Evolutionary conservation across 2,888 invertebrate genomes (phyloP).

Genomic region (Incurvaria masculella): DNA sequence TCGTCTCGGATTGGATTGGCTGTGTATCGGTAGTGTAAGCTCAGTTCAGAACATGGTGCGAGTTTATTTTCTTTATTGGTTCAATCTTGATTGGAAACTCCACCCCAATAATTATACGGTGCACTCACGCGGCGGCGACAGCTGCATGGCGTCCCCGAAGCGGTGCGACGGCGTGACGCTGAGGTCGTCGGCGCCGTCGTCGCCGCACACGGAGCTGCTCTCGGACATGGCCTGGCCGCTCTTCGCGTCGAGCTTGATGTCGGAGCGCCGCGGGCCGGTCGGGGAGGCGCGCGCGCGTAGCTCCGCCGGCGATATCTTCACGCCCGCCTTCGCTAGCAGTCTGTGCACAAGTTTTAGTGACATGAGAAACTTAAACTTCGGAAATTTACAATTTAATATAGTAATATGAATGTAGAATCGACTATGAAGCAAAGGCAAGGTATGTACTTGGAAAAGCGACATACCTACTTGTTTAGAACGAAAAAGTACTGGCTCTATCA

Average conservation of each 20-base stretch:
- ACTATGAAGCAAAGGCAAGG: no score
- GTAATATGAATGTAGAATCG: no score
- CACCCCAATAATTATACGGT: no score
- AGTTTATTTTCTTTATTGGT: no score
- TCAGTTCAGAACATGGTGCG: no score
- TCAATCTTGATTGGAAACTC: no score
- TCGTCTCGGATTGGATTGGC: no score
- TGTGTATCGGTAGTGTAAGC: no score
- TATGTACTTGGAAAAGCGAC: no score
- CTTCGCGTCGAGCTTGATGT: conserved; percentile 77
- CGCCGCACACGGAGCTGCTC: conserved; percentile 71
- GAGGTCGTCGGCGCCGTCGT: conserved; percentile 81
- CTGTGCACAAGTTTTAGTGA: conserved; percentile 38
- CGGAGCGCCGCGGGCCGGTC: conserved; percentile 74
- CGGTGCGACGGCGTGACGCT: conserved; percentile 60
- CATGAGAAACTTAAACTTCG: not conserved
- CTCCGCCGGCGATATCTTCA: conserved; percentile 82
- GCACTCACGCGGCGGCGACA: conserved; percentile 60
- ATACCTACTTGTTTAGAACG: no score
- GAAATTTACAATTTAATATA: no score
- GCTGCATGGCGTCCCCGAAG: conserved; percentile 49
- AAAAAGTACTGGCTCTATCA: no score
- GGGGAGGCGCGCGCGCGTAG: conserved; percentile 81
- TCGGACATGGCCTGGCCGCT: conserved; percentile 64
- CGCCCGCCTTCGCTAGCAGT: conserved; percentile 82